These are phyloP conservation scores for Drosophila anomalata DNA, from an alignment of 2,888 invertebrate genomes.

Conservation along the genomic window DNA sequence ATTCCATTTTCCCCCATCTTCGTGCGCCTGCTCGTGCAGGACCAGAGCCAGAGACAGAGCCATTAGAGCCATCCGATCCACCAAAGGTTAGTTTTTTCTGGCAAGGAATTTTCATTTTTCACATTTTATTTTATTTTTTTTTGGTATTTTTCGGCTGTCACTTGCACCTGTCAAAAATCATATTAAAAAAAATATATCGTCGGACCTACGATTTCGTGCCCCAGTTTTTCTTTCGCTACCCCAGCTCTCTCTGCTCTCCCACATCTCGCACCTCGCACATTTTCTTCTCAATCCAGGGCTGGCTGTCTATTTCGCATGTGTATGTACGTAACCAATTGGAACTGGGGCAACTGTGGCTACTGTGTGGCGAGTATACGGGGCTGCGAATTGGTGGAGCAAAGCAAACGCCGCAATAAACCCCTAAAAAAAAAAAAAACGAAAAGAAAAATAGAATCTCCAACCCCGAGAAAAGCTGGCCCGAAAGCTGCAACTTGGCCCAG, in stretches of 20 bases:
- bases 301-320: conserved; percentile 30
- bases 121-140: not conserved
- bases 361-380: conserved; percentile 56
- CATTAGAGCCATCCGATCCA: conserved; percentile 26
- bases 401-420: conserved; percentile 75
- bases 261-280: conserved; percentile 16
- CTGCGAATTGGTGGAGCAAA: conserved; percentile 75
- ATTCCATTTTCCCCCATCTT: conserved; percentile 38
- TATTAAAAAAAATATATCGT: conserved; percentile 43
- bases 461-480: conserved; percentile 32
- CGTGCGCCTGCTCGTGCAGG: conserved; percentile 48
- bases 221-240: conserved; percentile 57
- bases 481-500: conserved; percentile 70
- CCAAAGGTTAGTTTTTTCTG: conserved; percentile 44
- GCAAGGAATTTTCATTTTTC: conserved; percentile 10
- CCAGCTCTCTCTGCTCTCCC: not conserved
- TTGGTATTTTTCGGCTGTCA: conserved; percentile 4
- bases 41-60: conserved; percentile 15
- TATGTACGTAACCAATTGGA: conserved; percentile 76
- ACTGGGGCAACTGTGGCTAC: conserved; percentile 70
- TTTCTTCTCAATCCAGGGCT: conserved; percentile 65
- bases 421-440: conserved; percentile 49
- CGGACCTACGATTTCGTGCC: conserved; percentile 55
- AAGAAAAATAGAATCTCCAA: conserved; percentile 17
- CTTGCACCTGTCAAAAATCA: conserved; percentile 68